Evolutionary conservation across 2,113 vertebrate species (phyloP).

Genomic region (Myodes glareolus): DNA sequence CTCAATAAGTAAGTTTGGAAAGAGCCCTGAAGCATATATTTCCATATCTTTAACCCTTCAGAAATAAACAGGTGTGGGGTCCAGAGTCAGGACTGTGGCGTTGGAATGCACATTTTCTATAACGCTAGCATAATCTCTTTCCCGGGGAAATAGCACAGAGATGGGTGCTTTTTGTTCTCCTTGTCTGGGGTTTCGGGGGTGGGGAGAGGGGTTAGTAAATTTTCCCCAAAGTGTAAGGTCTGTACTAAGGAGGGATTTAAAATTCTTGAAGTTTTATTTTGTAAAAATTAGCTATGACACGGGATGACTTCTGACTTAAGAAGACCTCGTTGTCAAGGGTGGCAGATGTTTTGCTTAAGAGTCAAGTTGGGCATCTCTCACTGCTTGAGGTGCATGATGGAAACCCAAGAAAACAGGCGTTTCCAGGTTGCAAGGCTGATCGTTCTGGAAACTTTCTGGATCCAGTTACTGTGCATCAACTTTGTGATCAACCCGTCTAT

Average conservation of each 20-base stretch:
- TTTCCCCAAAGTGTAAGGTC: neutral
- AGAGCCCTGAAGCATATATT: slow-evolving; percentile 44
- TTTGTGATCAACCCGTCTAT: neutral
- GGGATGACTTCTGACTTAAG: slow-evolving; percentile 6
- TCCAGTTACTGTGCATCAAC: neutral
- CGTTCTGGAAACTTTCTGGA: neutral
- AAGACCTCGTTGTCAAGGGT: neutral
- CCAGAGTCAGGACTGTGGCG: neutral
- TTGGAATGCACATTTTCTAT: neutral
- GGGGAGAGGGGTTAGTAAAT: neutral
- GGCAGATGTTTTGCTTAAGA: neutral
- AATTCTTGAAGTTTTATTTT: neutral
- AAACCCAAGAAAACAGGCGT: neutral
- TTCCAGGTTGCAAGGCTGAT: neutral
- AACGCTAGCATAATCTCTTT: neutral
- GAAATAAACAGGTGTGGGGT: neutral
- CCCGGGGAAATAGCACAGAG: neutral
- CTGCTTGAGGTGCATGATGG: neutral
- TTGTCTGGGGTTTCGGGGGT: neutral
- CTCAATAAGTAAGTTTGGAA: slow-evolving; percentile 52
- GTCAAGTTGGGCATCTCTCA: neutral
- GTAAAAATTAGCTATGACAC: neutral
- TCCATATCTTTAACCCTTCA: neutral
- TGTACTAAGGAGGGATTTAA: slow-evolving; percentile 16
- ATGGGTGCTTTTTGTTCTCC: neutral